Conservation (phyloP, 2,113 vertebrate genomes). For the Apus apus region DNA sequence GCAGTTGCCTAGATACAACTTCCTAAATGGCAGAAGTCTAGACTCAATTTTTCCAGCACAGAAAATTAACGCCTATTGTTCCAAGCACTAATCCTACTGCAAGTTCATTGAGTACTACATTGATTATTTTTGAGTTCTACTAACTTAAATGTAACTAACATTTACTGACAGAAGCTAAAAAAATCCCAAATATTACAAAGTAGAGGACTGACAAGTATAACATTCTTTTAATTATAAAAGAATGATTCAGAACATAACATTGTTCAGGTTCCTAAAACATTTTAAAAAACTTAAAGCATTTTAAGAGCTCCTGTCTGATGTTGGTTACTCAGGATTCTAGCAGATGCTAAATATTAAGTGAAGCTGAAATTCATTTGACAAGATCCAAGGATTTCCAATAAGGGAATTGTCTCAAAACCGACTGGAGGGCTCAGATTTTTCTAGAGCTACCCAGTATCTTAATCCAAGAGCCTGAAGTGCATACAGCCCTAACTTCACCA, state of each 20-base stretch:
- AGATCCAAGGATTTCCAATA: not conserved
- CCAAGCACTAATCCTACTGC: not conserved
- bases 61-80: not conserved
- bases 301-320: not conserved
- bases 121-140: not conserved
- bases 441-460: not conserved
- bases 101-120: not conserved
- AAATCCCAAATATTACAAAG: not conserved
- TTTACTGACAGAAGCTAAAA: not conserved
- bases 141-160: not conserved
- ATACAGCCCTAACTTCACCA: not conserved
- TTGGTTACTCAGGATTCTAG: not conserved
- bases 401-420: not conserved
- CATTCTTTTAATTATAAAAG: not conserved
- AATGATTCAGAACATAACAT: not conserved
- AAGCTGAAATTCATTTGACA: not conserved
- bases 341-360: not conserved
- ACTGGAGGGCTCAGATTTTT: not conserved
- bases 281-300: not conserved
- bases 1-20: constrained; percentile 40
- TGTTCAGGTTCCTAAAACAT: not conserved
- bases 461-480: not conserved
- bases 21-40: not conserved
- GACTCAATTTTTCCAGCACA: not conserved
- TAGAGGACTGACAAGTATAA: not conserved